These are phyloP conservation scores for Gopherus flavomarginatus DNA, from an alignment of 2,113 vertebrate species.

Conservation along the genomic window DNA sequence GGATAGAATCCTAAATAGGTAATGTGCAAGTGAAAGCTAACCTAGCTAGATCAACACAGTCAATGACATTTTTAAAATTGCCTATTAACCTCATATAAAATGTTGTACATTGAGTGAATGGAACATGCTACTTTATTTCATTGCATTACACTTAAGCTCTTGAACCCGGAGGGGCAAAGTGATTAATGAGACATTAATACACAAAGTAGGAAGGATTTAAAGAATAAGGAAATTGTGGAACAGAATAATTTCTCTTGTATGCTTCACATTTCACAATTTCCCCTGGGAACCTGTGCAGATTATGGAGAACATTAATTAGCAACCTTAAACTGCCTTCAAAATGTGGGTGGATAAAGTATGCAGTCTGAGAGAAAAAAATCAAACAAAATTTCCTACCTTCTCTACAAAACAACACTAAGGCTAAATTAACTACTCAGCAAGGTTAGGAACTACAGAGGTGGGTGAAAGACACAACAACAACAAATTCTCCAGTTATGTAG, in stretches of 20 bases:
- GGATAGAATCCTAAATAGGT: background rate
- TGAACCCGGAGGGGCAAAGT: background rate
- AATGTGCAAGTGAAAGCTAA: background rate
- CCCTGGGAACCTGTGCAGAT: background rate
- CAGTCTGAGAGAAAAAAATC: background rate
- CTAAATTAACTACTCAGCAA: background rate
- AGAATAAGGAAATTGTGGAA: background rate
- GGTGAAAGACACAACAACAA: background rate
- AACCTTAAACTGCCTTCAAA: background rate
- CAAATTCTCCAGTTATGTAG: background rate
- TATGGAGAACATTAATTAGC: background rate
- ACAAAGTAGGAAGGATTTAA: background rate
- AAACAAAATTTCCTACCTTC: background rate
- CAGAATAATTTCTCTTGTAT: background rate
- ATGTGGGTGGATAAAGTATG: rapidly evolving
- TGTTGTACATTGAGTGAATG: background rate
- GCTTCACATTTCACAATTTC: background rate
- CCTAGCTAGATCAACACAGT: background rate
- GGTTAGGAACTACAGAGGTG: background rate
- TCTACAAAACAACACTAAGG: background rate
- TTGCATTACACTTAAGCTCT: background rate
- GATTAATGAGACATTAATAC: rapidly evolving
- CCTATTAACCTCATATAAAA: background rate
- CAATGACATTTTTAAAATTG: background rate
- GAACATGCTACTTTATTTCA: background rate